These are phyloP conservation scores for Sitophilus oryzae DNA, from an alignment of 1,140 invertebrate species.

Conservation along the genomic window DNA sequence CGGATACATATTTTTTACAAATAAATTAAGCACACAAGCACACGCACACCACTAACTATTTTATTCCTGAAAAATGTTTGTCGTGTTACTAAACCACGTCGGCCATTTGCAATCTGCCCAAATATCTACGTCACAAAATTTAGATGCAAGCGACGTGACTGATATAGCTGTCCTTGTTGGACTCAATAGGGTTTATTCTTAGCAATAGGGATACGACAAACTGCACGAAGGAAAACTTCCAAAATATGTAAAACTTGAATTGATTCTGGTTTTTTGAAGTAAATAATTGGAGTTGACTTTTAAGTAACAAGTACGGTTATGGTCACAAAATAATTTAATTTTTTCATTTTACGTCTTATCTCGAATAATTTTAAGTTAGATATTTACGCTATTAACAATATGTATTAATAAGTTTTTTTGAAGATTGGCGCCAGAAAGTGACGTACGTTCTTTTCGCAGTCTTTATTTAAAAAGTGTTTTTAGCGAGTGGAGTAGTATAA, in stretches of 20 bases:
- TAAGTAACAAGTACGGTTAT: too few species aligned
- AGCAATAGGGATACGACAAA: neutral
- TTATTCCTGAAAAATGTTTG: slow-evolving; percentile 35
- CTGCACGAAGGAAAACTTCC: neutral
- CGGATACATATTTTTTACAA: slow-evolving; percentile 37
- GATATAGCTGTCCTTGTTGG: neutral
- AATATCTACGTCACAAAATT: neutral
- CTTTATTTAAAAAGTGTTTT: too few species aligned
- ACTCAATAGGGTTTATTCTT: neutral
- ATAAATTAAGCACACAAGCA: slow-evolving; percentile 37
- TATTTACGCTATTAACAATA: too few species aligned
- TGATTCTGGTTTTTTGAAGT: too few species aligned
- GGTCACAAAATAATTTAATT: too few species aligned
- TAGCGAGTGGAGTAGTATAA: too few species aligned
- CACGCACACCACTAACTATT: slow-evolving; percentile 39
- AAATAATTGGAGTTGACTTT: too few species aligned
- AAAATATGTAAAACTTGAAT: neutral
- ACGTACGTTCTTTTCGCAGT: too few species aligned
- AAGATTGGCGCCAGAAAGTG: too few species aligned
- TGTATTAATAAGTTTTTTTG: too few species aligned
- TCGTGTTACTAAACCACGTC: slow-evolving; percentile 38
- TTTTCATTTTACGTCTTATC: too few species aligned
- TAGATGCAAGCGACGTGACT: neutral
- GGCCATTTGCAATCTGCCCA: slow-evolving; percentile 40
- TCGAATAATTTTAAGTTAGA: too few species aligned